Percentiles rank a stretch among this genome's conserved stretches.
These are phyloP conservation scores for Pantherophis vulpinus DNA, from an alignment of 2,797 vertebrate genomes.

Conservation along the genomic window DNA sequence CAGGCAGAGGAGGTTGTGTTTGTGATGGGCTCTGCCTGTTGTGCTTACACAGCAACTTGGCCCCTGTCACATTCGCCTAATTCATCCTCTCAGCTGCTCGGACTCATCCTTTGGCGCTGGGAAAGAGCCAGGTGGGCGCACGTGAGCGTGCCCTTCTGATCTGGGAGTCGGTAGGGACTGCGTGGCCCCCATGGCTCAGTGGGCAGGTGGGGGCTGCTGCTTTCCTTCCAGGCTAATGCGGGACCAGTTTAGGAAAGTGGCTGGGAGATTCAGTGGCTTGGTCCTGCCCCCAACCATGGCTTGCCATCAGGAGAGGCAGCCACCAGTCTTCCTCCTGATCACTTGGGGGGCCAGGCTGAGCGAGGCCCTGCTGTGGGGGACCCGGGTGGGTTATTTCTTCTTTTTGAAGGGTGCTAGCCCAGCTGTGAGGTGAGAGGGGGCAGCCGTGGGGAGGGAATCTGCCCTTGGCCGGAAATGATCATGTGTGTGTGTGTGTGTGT, in stretches of 20 bases:
- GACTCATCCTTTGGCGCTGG: neutral
- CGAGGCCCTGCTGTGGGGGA: neutral
- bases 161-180: neutral
- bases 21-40: neutral
- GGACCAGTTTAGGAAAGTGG: neutral
- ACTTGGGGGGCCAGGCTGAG: neutral
- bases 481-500: too few relatives aligned
- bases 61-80: neutral
- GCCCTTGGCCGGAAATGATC: neutral
- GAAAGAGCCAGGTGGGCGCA: neutral
- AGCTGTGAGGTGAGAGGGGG: neutral
- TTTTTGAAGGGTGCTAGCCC: neutral
- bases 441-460: neutral
- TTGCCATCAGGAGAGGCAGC: neutral
- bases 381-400: neutral
- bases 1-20: neutral
- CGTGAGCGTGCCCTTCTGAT: neutral
- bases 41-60: neutral
- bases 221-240: neutral
- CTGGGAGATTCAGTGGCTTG: neutral
- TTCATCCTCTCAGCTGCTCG: neutral
- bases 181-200: neutral
- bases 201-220: neutral
- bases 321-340: neutral
- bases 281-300: neutral